Evolutionary conservation across 2,888 invertebrate genomes (phyloP).

Genomic region (Coecobrya sp.): DNA sequence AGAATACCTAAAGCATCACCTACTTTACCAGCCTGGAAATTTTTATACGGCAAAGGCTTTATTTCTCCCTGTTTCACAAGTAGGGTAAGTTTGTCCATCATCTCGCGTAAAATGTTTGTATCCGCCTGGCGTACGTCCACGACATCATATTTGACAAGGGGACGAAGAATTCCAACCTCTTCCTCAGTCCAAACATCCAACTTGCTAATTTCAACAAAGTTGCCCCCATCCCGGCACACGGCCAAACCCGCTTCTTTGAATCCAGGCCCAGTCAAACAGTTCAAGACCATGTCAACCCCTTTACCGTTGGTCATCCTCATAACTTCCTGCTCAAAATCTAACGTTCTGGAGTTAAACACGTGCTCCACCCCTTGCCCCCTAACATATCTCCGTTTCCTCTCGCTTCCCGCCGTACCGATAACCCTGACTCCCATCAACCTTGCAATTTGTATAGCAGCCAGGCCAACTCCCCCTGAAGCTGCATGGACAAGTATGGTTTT

Average conservation of each 20-base stretch:
- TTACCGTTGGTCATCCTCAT: conserved; percentile 7
- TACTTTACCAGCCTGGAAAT: background rate
- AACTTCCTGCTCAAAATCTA: conserved; percentile 24
- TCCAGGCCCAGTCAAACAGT: conserved; percentile 67
- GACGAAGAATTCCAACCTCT: conserved; percentile 38
- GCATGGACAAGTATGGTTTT: background rate
- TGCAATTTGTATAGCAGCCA: conserved; percentile 64
- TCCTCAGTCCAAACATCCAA: conserved; percentile 49
- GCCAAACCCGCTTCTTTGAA: conserved; percentile 58
- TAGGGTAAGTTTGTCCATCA: background rate
- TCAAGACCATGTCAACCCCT: conserved; percentile 61
- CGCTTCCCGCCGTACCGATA: conserved; percentile 73
- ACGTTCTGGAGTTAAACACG: conserved; percentile 61
- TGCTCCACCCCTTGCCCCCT: conserved; percentile 41
- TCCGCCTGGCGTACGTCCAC: conserved; percentile 26
- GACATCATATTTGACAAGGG: conserved; percentile 57
- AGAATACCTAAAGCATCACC: conserved; percentile 35
- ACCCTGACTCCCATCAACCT: conserved; percentile 1
- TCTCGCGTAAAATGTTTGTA: too few species aligned
- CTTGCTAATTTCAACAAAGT: conserved; percentile 75
- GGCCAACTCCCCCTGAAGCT: conserved; percentile 72
- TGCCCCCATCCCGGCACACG: background rate
- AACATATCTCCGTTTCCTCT: conserved; percentile 66
- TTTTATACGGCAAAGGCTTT: conserved; percentile 18
- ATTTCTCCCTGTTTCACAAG: background rate